A percentile compares a stretch with the other conserved stretches of the same genome.
phyloP scores from a whole-genome alignment of 1,140 invertebrate genomes.

The Chelonus insularis region DNA sequence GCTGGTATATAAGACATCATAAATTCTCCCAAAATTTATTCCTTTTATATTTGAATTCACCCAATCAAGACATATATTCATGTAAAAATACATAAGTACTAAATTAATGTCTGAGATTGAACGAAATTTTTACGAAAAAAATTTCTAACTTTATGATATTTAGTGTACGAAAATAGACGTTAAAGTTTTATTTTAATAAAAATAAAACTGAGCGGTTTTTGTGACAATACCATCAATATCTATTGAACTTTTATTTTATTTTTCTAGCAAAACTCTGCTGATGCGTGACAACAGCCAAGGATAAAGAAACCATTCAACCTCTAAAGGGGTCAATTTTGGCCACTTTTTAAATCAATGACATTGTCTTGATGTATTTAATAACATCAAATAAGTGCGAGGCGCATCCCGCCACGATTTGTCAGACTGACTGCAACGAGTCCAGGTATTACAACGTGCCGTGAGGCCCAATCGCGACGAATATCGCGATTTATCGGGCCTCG shows the following conservation, averaged over 20 bases:
- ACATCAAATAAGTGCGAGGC: slow-evolving; percentile 32
- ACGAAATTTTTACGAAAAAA: too few relatives aligned
- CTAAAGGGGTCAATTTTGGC: neutral
- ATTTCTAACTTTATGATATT: too few relatives aligned
- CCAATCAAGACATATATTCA: too few relatives aligned
- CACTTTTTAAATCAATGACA: neutral
- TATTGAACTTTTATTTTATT: neutral
- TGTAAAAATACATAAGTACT: too few relatives aligned
- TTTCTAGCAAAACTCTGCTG: neutral
- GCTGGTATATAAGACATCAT: too few relatives aligned
- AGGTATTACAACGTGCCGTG: slow-evolving; percentile 33
- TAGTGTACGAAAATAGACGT: too few relatives aligned
- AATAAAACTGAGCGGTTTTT: too few relatives aligned
- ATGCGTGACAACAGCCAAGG: slow-evolving; percentile 21
- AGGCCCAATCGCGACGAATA: slow-evolving; percentile 24
- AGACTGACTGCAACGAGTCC: slow-evolving; percentile 40
- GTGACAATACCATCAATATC: too few relatives aligned
- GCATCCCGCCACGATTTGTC: slow-evolving; percentile 35
- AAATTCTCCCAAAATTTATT: too few relatives aligned
- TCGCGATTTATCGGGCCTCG: slow-evolving; percentile 28
- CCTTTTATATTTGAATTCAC: too few relatives aligned
- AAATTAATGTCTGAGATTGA: too few relatives aligned
- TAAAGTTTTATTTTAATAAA: too few relatives aligned
- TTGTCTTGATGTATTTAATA: neutral
- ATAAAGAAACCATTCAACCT: neutral